A percentile compares a stretch with the other conserved stretches of the same genome.
Evolutionary conservation across 2,113 vertebrate species (phyloP).

Genomic region (Crotalus viridis): DNA sequence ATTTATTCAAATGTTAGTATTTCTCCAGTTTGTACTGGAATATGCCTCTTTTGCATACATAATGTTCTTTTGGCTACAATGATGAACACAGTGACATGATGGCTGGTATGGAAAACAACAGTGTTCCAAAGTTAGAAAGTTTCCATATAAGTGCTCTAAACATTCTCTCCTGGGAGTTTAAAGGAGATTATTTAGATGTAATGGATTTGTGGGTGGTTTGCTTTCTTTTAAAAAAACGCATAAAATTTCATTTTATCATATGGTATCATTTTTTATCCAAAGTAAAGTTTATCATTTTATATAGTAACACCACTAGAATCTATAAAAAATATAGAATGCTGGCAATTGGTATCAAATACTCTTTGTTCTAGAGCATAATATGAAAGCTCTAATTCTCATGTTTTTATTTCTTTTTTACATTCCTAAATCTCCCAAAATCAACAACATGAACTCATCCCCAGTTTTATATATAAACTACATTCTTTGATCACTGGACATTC

Average conservation of each 20-base stretch:
- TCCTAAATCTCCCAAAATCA: conserved; percentile 50
- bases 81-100: background rate
- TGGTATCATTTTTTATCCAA: conserved; percentile 22
- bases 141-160: background rate
- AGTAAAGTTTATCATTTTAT: conserved; percentile 27
- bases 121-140: background rate
- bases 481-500: conserved; percentile 48
- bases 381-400: conserved; percentile 50
- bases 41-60: background rate
- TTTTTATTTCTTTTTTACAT: conserved; percentile 53
- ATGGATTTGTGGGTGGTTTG: background rate
- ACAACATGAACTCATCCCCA: conserved; percentile 40
- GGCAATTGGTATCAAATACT: conserved; percentile 1
- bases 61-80: background rate
- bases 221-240: background rate
- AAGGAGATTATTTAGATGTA: background rate
- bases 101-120: background rate
- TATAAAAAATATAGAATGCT: background rate
- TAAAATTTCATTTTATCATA: background rate
- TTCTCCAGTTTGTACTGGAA: background rate
- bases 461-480: conserved; percentile 61
- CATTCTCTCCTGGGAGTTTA: background rate
- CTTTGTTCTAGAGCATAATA: conserved; percentile 47
- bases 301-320: background rate
- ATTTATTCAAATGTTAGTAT: background rate